These are phyloP conservation scores for Oxyscelio sp. DNA, from an alignment of 2,888 invertebrate genomes.

Conservation along the genomic window DNA sequence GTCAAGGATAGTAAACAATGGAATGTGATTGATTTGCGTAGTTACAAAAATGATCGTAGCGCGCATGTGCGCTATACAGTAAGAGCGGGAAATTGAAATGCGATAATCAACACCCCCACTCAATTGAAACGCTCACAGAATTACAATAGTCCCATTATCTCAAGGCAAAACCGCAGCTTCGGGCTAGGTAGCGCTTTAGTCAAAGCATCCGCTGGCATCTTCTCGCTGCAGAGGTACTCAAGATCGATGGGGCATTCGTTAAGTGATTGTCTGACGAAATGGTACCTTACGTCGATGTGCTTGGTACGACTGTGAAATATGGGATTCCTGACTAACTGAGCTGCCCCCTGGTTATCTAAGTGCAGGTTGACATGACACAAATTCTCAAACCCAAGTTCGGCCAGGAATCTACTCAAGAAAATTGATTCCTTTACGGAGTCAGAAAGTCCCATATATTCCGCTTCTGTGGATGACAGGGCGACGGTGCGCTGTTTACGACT, in stretches of 20 bases:
- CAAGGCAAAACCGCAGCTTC: neutral
- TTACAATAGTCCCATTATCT: neutral
- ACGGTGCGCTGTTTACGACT: conserved; percentile 1
- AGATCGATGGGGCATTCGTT: neutral
- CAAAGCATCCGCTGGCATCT: conserved; percentile 18
- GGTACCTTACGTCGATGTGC: conserved; percentile 25
- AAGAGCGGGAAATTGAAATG: too few species aligned
- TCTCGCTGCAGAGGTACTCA: conserved; percentile 8
- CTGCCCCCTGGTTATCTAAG: conserved; percentile 17
- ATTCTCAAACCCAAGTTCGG: neutral
- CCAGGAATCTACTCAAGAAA: conserved; percentile 20
- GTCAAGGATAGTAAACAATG: too few species aligned
- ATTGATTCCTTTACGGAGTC: conserved; percentile 32
- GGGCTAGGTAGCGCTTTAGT: conserved; percentile 5
- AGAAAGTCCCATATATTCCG: conserved; percentile 32
- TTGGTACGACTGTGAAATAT: conserved; percentile 10
- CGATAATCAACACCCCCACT: conserved; percentile 4
- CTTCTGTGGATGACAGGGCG: conserved; percentile 48
- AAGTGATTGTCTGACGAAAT: conserved; percentile 13
- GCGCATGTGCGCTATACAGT: too few species aligned
- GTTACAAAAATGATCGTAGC: too few species aligned
- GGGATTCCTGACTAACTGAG: conserved; percentile 12
- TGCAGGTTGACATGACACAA: neutral
- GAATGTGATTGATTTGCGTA: too few species aligned
- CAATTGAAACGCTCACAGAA: neutral